phyloP scores from a whole-genome alignment of 2,113 vertebrate genomes.

The Ctenodactylus gundi region DNA sequence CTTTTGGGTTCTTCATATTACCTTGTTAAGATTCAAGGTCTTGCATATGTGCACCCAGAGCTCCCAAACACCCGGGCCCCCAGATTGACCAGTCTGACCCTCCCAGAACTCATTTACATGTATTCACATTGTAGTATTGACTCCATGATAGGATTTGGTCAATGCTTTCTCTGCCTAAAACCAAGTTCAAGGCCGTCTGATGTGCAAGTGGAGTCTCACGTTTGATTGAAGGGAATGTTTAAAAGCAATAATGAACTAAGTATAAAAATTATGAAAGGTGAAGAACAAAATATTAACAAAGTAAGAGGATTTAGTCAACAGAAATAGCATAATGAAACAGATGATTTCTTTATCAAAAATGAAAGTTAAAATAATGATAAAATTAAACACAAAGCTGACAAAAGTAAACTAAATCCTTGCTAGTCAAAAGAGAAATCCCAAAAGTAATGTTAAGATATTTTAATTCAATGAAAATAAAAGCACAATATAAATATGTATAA shows the following conservation, averaged over 20 bases:
- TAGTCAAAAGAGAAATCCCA: not conserved
- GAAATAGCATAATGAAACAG: not conserved
- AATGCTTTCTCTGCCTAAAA: not conserved
- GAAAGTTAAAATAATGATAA: not conserved
- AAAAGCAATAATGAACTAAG: not conserved
- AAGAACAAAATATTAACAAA: not conserved
- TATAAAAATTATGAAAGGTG: not conserved
- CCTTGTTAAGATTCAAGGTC: not conserved
- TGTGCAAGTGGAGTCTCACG: not conserved
- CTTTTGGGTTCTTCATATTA: not conserved
- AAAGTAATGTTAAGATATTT: not conserved
- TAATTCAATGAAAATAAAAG: not conserved
- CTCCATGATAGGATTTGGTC: not conserved
- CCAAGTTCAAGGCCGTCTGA: not conserved
- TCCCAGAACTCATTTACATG: not conserved
- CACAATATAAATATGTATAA: not conserved
- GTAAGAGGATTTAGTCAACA: too few species aligned
- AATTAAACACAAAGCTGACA: not conserved
- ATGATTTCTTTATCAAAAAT: not conserved
- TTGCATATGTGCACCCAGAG: not conserved
- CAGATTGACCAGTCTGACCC: not conserved
- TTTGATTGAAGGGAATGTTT: not conserved
- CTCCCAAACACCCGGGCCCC: not conserved
- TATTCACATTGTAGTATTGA: not conserved
- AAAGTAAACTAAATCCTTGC: not conserved